Evolutionary conservation across 1,140 invertebrate genomes (phyloP).

Genomic region (Cyphomyrmex costatus): DNA sequence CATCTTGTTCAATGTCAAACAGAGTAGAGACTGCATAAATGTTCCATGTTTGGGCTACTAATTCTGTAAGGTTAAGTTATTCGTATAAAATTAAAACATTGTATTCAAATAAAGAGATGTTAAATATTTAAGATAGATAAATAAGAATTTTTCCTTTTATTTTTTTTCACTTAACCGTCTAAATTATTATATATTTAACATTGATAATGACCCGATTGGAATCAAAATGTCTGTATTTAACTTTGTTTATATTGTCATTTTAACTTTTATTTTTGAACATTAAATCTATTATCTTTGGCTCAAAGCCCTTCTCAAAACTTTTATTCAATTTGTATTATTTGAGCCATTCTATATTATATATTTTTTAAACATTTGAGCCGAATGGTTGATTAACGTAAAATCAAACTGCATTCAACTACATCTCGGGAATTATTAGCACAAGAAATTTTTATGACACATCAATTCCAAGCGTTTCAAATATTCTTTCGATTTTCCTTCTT

Average conservation of each 20-base stretch:
- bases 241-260: too few species aligned
- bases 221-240: too few species aligned
- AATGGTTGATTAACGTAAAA: not conserved
- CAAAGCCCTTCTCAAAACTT: too few species aligned
- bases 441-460: not conserved
- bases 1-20: conserved; percentile 76
- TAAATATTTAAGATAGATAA: conserved; percentile 6
- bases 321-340: too few species aligned
- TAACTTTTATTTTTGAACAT: too few species aligned
- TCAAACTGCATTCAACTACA: not conserved
- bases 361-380: too few species aligned
- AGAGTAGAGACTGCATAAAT: conserved; percentile 79
- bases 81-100: not conserved
- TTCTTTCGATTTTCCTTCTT: not conserved
- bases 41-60: conserved; percentile 78
- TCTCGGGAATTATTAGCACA: not conserved
- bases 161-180: too few species aligned
- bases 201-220: too few species aligned
- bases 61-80: conserved; percentile 48
- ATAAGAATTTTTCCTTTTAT: too few species aligned
- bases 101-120: not conserved
- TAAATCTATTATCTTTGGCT: too few species aligned
- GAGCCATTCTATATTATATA: too few species aligned
- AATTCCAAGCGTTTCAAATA: not conserved
- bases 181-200: too few species aligned